Evolutionary conservation across 37 sponge, comb jelly and placozoan species (phyloP), one percentile per base, ranked within the genome.

Genomic region (Ephydatia muelleri): DNA sequence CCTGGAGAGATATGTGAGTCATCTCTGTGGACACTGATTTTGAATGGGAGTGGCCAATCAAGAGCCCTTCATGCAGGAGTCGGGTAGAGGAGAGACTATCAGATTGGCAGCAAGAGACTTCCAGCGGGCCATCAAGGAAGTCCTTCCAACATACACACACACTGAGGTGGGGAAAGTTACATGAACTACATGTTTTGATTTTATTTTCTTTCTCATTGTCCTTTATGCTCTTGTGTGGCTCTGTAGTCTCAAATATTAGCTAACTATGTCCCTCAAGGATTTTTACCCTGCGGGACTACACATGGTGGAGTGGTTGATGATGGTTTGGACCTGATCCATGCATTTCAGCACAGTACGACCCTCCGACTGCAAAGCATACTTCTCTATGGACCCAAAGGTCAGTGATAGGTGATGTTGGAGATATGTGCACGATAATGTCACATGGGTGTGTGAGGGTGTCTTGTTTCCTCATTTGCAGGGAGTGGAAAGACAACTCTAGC

Each of bases 401-500:
- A 21, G 69, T 39, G 27, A 19, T 0, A 25, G 6, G 43, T 43
- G 43, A 43, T 9, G 43, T 43, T 57, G 57, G 1, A 5, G 9
- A 21, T 57, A 21, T 13, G 57, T 57, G 57, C 16, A 21, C 16
- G 57, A 16, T 5, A 1, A 14, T 57, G 57, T 13, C 16, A 11
- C 16, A 21, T 57, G 57, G 12, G 16, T 14, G 19, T 14, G 57
- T 13, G 57, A 57, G 9, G 57, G 16, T 57, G 12, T 38, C 23
- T 38, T 30, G 6, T 30, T 25, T 27, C 23, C 57, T 43, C 27
- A 16, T 67, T 25, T 84, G 5, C 65, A 85, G 85, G 91, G 37
- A 90, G 85, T 76, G 91, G 91, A 0, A 90, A 90, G 76, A 90
- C 91, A 1, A 43, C 85, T 16, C 70, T 90, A 14, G 82, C 91